Conservation (phyloP, 37 sponge, comb jelly and placozoan species). For the Beroe ovata region DNA sequence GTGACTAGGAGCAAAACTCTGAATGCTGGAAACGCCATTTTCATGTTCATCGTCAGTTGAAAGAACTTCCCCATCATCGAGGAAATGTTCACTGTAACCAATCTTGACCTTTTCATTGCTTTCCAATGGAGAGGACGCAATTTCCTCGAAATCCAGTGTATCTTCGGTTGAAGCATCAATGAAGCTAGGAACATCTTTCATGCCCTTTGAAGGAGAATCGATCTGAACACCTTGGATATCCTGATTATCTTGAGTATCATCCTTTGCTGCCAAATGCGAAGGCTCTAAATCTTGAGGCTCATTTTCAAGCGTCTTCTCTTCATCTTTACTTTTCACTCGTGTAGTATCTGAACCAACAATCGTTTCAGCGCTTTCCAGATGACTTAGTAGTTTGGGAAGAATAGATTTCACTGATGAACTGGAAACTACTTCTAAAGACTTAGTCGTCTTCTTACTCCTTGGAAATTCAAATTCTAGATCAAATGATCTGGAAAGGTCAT, state of each 20-base stretch:
- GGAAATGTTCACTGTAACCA: constrained; percentile 28
- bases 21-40: not conserved
- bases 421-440: not conserved
- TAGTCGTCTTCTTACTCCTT: not conserved
- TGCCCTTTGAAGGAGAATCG: constrained; percentile 29
- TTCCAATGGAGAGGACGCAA: not conserved
- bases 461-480: constrained; percentile 19
- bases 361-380: not conserved
- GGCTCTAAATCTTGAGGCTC: too few species aligned
- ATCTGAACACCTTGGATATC: too few species aligned
- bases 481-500: not conserved
- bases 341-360: too few species aligned
- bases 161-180: constrained; percentile 11
- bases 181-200: constrained; percentile 46
- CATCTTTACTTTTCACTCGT: too few species aligned
- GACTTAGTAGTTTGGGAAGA: not conserved
- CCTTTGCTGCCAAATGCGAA: too few species aligned
- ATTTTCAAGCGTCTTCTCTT: too few species aligned
- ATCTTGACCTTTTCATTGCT: not conserved
- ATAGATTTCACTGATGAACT: constrained; percentile 17
- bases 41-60: constrained; percentile 15
- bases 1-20: not conserved
- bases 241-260: too few species aligned
- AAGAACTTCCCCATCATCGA: constrained; percentile 45
- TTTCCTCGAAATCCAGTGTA: constrained; percentile 47